Base-by-base conservation (phyloP, 2,113 vertebrate species). In the Numenius arquata region DNA sequence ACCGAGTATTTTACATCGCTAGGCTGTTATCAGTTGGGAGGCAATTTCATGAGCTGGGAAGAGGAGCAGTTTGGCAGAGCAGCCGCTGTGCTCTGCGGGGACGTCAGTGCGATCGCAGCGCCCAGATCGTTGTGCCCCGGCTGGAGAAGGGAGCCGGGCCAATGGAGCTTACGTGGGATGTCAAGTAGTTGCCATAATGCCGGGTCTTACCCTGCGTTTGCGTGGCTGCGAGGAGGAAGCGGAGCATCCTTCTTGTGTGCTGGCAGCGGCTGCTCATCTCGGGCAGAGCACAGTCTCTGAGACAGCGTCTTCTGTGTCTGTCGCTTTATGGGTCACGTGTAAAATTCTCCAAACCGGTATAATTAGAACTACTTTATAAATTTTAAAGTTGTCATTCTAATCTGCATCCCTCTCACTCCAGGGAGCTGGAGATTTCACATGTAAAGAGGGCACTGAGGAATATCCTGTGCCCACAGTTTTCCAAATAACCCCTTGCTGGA, bases 21-120 rank as follows among this genome's bases (percentile, higher is more conserved):
- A 76, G 91, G 94, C 70, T 92, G 87, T 83, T 92, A 93, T 90
- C 91, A 74, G 90, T 32, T 68, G 96, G 77, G 78, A 97, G 87
- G 90, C 73, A 62, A 70, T 86, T 82, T 76, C 94, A 78, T 93
- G 85, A 88, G 90, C 79, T 74, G 86, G 88, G 34, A 79, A 88
- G 89, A 59, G 27, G 74, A 90, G 73, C 58, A 38, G 75, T 63
- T 86, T 89, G 74, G 96, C 93, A 89, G 82, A 78, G 61, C 62
- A 76, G 85, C 74, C 71, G 14, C 77, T 74, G 34, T 34, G 56
- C 82, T 91, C 67, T 18, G 53, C 15, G n/a, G 48, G 53, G 73
- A 67, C 75, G 41, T 53, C 88, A 22, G 63, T 5, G 71, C 22
- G 59, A 55, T 53, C 29, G 48, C 41, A 50, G 90, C 3, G 12